Evolutionary conservation across 2,113 vertebrate genomes (phyloP).

Genomic region (Spermophilus dauricus): DNA sequence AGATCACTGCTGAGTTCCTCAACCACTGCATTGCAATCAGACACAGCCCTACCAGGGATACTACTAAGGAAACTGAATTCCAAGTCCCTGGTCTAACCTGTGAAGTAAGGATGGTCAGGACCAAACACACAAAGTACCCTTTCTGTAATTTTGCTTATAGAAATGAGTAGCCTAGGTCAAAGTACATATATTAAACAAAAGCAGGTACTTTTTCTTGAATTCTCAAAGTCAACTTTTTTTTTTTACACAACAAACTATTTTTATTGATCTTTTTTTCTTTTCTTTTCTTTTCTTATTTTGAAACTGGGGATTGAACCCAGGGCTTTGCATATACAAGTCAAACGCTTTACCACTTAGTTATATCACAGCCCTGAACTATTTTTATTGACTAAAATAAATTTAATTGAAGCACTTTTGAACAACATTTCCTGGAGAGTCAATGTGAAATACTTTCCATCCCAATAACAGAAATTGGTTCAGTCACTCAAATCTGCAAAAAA

Average conservation of each 20-base stretch:
- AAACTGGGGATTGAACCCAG: too few relatives aligned
- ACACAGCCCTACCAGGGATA: background rate
- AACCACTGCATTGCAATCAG: background rate
- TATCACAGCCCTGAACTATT: background rate
- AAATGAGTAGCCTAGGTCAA: background rate
- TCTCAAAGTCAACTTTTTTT: background rate
- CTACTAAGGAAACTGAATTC: background rate
- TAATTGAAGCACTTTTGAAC: background rate
- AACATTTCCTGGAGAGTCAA: conserved; percentile 20
- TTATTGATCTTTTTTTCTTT: background rate
- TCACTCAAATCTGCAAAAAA: background rate
- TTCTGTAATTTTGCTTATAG: background rate
- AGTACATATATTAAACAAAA: background rate
- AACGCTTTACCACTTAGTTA: too few relatives aligned
- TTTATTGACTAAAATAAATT: background rate
- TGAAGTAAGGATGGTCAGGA: background rate
- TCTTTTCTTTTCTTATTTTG: too few relatives aligned
- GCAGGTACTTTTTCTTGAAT: background rate
- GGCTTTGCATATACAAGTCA: too few relatives aligned
- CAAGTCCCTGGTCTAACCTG: background rate
- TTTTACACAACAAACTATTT: background rate
- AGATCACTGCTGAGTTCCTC: background rate
- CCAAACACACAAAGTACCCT: background rate
- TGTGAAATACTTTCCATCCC: background rate
- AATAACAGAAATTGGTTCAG: background rate